Conservation (phyloP, 2,113 vertebrate genomes). For the Chiloscyllium plagiosum region DNA sequence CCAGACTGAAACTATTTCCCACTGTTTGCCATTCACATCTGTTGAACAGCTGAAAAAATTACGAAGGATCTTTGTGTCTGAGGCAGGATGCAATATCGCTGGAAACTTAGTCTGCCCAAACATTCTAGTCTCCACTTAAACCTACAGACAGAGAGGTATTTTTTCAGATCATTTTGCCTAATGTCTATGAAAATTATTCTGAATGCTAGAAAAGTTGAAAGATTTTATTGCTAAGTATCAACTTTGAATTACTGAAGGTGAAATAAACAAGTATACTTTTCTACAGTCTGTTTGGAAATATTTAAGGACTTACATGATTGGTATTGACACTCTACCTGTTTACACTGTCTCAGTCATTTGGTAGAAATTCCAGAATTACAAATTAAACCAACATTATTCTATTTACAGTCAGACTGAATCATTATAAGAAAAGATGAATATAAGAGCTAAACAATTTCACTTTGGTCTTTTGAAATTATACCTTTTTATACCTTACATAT, state of each 20-base stretch:
- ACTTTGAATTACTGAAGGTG: not conserved
- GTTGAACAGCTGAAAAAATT: conserved; percentile 41
- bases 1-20: conserved; percentile 37
- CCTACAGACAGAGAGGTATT: not conserved
- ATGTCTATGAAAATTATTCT: not conserved
- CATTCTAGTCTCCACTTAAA: not conserved
- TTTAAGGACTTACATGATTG: not conserved
- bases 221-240: not conserved
- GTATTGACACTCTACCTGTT: not conserved
- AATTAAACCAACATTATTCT: not conserved
- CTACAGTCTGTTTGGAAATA: not conserved
- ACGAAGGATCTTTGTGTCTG: conserved; percentile 1
- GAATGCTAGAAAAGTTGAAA: no score
- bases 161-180: not conserved
- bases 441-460: not conserved
- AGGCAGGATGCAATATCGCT: not conserved
- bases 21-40: conserved; percentile 39
- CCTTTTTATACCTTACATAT: not conserved
- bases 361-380: not conserved
- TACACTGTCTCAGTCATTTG: not conserved
- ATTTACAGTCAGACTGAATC: not conserved
- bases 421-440: not conserved
- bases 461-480: not conserved
- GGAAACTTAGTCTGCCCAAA: conserved; percentile 1
- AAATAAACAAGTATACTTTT: not conserved